Evolutionary conservation across 2,797 vertebrate species (phyloP).

Genomic region (Bryconaethiops microstoma): DNA sequence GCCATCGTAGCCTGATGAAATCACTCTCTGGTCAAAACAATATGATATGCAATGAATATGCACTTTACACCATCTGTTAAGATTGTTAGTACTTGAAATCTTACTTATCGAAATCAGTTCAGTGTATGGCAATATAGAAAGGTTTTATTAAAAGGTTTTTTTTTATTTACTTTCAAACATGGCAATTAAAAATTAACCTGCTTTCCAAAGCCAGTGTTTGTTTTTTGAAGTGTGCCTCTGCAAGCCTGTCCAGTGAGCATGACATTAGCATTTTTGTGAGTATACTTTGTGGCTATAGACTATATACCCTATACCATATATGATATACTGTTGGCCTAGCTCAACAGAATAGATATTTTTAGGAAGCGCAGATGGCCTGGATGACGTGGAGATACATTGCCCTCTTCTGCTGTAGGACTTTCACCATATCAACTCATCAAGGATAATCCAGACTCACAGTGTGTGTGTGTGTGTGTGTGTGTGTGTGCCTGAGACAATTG

Average conservation of each 20-base stretch:
- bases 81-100: not conserved
- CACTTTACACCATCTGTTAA: not conserved
- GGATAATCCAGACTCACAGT: slow-evolving; percentile 12
- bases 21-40: slow-evolving; percentile 11
- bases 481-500: slow-evolving; percentile 3
- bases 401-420: slow-evolving; percentile 29
- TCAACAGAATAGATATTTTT: slow-evolving; percentile 4
- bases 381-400: slow-evolving; percentile 3
- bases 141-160: too few species aligned
- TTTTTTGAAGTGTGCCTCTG: slow-evolving; percentile 7
- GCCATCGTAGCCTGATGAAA: not conserved
- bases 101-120: not conserved
- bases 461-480: too few species aligned
- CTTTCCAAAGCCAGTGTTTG: not conserved
- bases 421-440: slow-evolving; percentile 24
- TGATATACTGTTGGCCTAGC: too few species aligned
- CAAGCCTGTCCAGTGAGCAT: not conserved
- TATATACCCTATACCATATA: not conserved
- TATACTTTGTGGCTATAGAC: too few species aligned
- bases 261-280: not conserved
- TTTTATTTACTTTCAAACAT: not conserved
- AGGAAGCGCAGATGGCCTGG: slow-evolving; percentile 6
- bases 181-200: slow-evolving; percentile 11
- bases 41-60: slow-evolving; percentile 4
- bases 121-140: not conserved